phyloP scores from a whole-genome alignment of 1,140 invertebrate species.

The Aphidius ervi region DNA sequence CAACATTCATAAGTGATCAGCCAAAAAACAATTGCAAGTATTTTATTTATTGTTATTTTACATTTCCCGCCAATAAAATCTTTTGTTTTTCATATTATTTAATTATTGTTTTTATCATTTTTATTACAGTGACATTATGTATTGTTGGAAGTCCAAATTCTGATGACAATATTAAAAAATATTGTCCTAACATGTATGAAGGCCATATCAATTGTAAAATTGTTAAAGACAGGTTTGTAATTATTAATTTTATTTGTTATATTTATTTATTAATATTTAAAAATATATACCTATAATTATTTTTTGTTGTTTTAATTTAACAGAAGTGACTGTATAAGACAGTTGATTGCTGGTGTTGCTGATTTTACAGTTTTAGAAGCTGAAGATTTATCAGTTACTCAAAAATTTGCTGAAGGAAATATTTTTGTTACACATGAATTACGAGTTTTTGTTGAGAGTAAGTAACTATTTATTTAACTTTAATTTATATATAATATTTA shows the following conservation, averaged over 20 bases:
- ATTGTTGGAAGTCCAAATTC: constrained; percentile 60
- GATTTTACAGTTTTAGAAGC: constrained; percentile 80
- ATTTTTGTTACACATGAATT: constrained; percentile 69
- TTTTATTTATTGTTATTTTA: too few species aligned
- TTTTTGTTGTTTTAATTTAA: constrained; percentile 6
- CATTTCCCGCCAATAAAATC: too few species aligned
- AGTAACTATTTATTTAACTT: constrained; percentile 17
- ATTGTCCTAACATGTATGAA: constrained; percentile 53
- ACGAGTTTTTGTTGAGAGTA: constrained; percentile 50
- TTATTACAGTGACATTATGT: constrained; percentile 57
- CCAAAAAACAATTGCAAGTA: too few species aligned
- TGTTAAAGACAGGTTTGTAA: constrained; percentile 57
- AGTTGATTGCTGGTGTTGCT: constrained; percentile 66
- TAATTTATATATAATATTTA: not conserved
- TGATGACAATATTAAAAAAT: constrained; percentile 56
- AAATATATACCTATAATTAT: not conserved
- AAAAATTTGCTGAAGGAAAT: constrained; percentile 60
- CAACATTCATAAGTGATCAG: too few species aligned
- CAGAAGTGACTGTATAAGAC: constrained; percentile 72
- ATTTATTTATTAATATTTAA: not conserved
- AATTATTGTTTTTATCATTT: too few species aligned
- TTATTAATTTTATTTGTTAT: not conserved
- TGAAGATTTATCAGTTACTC: constrained; percentile 70
- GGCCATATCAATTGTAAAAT: constrained; percentile 61
- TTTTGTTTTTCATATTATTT: too few species aligned